phyloP scores from a whole-genome alignment of 2,888 invertebrate species.

The Agrenia bidenticulata region DNA sequence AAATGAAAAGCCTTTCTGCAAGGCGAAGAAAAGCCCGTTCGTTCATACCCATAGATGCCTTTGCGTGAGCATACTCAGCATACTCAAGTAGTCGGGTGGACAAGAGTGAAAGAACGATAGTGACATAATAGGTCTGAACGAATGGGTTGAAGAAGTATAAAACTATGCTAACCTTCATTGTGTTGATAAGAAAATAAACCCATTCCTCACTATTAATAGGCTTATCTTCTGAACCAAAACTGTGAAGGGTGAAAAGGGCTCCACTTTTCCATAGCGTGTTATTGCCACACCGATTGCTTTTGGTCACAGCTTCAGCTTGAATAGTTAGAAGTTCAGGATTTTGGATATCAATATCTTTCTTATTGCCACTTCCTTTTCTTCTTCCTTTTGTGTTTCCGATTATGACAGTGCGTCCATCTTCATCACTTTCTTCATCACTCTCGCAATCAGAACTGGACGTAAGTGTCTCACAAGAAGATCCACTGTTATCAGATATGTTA shows the following conservation, averaged over 20 bases:
- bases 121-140: too few relatives aligned
- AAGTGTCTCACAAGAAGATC: conserved; percentile 44
- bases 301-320: background rate
- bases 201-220: conserved; percentile 84
- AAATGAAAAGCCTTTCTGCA: too few relatives aligned
- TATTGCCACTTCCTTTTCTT: conserved; percentile 3
- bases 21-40: too few relatives aligned
- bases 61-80: too few relatives aligned
- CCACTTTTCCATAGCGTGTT: conserved; percentile 38
- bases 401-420: conserved; percentile 24
- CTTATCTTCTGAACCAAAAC: conserved; percentile 54
- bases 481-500: conserved; percentile 17
- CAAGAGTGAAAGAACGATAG: too few relatives aligned
- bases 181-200: conserved; percentile 77
- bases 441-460: conserved; percentile 43
- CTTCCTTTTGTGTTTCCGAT: background rate
- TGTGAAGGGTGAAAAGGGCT: conserved; percentile 49
- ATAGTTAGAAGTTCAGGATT: background rate
- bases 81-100: too few relatives aligned
- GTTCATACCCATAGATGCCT: too few relatives aligned
- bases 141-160: background rate
- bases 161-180: conserved; percentile 68
- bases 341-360: conserved; percentile 11
- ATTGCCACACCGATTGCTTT: conserved; percentile 23
- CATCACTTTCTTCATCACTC: conserved; percentile 35